Evolutionary conservation across 2,888 invertebrate genomes (phyloP).

Genomic region (Drosophila paramelanica): DNA sequence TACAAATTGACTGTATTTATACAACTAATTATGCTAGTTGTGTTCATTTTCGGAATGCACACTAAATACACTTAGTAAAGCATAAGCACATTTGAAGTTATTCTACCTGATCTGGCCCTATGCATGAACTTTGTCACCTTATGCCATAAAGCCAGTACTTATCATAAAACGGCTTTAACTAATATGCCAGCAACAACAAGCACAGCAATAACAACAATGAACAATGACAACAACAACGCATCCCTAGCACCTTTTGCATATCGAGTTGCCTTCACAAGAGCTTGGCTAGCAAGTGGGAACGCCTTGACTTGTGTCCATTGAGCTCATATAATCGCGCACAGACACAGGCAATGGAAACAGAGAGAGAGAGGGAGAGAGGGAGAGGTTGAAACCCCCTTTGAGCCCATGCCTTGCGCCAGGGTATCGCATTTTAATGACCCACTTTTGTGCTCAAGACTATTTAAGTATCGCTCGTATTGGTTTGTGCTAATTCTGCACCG

Average conservation of each 20-base stretch:
- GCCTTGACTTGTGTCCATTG: conserved; percentile 76
- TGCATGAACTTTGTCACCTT: conserved; percentile 69
- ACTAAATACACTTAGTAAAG: not conserved
- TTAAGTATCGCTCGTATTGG: conserved; percentile 76
- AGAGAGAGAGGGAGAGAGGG: not conserved
- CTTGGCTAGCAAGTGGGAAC: conserved; percentile 62
- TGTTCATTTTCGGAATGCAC: not conserved
- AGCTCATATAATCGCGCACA: conserved; percentile 63
- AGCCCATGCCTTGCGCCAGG: conserved; percentile 24
- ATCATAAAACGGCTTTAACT: conserved; percentile 69
- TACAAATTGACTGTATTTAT: not conserved
- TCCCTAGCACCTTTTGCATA: conserved; percentile 50
- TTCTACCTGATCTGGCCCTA: conserved; percentile 36
- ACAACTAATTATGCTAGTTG: not conserved
- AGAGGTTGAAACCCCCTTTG: not conserved
- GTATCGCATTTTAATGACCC: conserved; percentile 83
- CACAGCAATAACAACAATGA: conserved; percentile 28
- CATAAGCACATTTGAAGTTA: conserved; percentile 2
- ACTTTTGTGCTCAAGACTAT: conserved; percentile 79
- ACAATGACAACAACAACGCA: conserved; percentile 13
- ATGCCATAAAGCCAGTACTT: conserved; percentile 51
- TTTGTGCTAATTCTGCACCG: conserved; percentile 78
- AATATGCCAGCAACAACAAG: conserved; percentile 53
- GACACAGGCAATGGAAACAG: not conserved
- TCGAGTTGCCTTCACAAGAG: conserved; percentile 75